Evolutionary conservation across 2,797 vertebrate genomes (phyloP), one percentile per base, ranked within the genome.

Genomic region (Hypotaenidia philippensis): DNA sequence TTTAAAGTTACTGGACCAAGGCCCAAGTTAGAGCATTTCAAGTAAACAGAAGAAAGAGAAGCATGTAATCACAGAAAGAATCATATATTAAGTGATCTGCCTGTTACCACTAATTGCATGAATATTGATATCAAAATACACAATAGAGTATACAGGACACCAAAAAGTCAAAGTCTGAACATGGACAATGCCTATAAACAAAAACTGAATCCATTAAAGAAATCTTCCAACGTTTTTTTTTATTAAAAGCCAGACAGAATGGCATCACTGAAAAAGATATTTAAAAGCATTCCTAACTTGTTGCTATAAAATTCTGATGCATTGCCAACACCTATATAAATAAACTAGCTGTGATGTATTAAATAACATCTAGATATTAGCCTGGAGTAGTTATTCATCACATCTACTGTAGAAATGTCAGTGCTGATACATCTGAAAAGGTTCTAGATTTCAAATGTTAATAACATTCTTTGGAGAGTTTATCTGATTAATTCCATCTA

Each of bases 301-400:
- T 53, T 72, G 49, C 7, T 80, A 20, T 78, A 82, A 92, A 91
- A 89, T 85, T 93, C 38, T 77, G 38, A 50, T 27, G 8, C 47
- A 53, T 38, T 94, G 34, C 40, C 61, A 92, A 63, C 44, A 89
- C 25, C 23, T 60, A 74, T 55, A 72, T 70, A 76, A 83, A 61
- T 68, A 91, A 93, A 91, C 27, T 45, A 38, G 9, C 15, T n/a
- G 3, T 57, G 55, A 83, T 59, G 10, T 36, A 94, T 72, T 80
- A 76, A 90, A 69, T 60, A 89, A 47, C 44, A 84, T 38, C 36
- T 90, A 88, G 59, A 55, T 86, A 89, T 80, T 65, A 84, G 83
- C 9, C 23, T 15, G 49, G 19, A 84, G 18, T 18, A 82, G 15
- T 31, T 80, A 76, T 84, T 83, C 31, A 52, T 63, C 20, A 34